Percentiles rank a stretch among this genome's conserved stretches.
Evolutionary conservation across 2,797 vertebrate genomes (phyloP).

Genomic region (Mallotus villosus): DNA sequence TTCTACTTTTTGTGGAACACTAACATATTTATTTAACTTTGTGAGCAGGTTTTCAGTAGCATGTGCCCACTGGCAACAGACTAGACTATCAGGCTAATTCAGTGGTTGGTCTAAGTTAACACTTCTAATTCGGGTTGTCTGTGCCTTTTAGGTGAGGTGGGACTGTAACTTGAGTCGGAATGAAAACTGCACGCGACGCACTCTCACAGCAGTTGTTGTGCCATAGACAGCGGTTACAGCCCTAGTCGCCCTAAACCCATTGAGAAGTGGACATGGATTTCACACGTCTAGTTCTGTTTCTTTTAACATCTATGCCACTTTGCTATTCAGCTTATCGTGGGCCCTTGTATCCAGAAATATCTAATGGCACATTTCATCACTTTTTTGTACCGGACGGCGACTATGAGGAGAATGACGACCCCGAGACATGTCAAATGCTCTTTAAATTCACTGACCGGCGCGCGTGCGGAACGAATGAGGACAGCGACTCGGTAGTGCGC

Average conservation of each 20-base stretch:
- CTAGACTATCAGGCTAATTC: no score
- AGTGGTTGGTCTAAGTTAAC: background rate
- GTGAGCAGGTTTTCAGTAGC: background rate
- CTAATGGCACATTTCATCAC: constrained; percentile 94
- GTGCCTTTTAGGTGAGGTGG: constrained; percentile 61
- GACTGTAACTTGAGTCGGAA: constrained; percentile 64
- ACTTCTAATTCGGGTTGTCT: constrained; percentile 36
- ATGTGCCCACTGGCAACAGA: background rate
- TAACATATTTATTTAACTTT: no score
- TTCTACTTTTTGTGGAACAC: no score
- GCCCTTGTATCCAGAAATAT: constrained; percentile 92
- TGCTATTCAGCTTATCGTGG: constrained; percentile 79
- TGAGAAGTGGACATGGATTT: constrained; percentile 59
- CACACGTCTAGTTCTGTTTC: constrained; percentile 71
- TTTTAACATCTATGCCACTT: constrained; percentile 61
- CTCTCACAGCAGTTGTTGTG: constrained; percentile 2
- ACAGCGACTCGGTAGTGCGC: constrained; percentile 78
- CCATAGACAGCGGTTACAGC: constrained; percentile 49
- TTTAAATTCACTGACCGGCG: constrained; percentile 87
- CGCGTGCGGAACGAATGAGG: constrained; percentile 73
- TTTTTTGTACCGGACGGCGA: constrained; percentile 96
- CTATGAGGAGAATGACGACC: constrained; percentile 94
- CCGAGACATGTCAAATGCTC: constrained; percentile 92
- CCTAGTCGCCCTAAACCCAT: background rate
- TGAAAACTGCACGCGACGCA: constrained; percentile 46